These are phyloP conservation scores for Musca vetustissima DNA, from an alignment of 1,140 invertebrate genomes.

Conservation along the genomic window DNA sequence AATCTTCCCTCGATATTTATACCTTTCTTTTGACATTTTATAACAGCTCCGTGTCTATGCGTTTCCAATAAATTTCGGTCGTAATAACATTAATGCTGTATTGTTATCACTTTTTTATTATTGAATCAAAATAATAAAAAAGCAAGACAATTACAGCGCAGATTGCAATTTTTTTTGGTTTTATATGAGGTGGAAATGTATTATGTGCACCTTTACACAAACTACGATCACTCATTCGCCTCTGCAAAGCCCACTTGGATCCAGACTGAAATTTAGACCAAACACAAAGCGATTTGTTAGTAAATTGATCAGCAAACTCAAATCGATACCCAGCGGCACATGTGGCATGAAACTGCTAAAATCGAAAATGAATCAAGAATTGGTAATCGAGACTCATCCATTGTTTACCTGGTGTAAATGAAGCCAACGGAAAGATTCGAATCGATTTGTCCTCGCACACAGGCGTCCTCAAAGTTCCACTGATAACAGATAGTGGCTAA, in stretches of 20 bases:
- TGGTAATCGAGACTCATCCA: background rate
- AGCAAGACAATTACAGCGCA: no score
- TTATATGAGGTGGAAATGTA: no score
- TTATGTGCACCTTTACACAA: no score
- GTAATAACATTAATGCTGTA: no score
- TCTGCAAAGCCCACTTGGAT: conserved; percentile 44
- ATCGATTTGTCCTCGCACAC: conserved; percentile 46
- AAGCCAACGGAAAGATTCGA: conserved; percentile 51
- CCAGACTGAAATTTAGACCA: conserved; percentile 45
- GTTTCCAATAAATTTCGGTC: no score
- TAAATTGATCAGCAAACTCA: conserved; percentile 47
- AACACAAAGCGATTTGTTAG: conserved; percentile 48
- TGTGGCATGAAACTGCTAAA: conserved; percentile 35
- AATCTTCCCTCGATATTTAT: no score
- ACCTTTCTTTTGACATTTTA: no score
- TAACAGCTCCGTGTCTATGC: no score
- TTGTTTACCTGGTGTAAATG: conserved; percentile 44
- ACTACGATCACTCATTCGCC: conserved; percentile 33
- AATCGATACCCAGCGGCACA: conserved; percentile 42
- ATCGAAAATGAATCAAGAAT: background rate
- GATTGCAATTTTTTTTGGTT: no score
- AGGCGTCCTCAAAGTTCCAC: conserved; percentile 47
- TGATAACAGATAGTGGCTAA: conserved; percentile 50
- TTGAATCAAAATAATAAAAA: no score
- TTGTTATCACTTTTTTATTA: no score